phyloP scores from a whole-genome alignment of 2,113 vertebrate genomes.

The Emydocephalus ijimae region DNA sequence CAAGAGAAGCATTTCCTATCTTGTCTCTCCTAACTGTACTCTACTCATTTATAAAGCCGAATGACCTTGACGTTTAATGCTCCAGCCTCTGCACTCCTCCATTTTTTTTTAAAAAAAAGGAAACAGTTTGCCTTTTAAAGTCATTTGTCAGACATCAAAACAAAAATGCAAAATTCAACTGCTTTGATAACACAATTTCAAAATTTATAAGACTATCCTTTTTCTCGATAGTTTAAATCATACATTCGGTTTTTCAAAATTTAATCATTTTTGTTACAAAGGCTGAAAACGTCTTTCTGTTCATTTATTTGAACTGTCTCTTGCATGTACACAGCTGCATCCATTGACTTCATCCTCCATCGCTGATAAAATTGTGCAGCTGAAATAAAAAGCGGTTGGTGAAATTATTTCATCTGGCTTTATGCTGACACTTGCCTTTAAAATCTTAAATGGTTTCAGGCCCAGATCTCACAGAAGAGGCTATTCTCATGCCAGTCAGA shows the following conservation, averaged over 20 bases:
- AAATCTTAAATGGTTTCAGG: neutral
- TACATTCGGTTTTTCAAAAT: neutral
- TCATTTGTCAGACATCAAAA: constrained; percentile 55
- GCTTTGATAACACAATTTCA: constrained; percentile 40
- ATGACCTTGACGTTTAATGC: constrained; percentile 50
- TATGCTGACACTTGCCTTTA: neutral
- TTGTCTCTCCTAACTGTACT: constrained; percentile 32
- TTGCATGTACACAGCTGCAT: neutral
- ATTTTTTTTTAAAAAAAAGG: constrained; percentile 33
- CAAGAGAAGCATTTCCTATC: constrained; percentile 33
- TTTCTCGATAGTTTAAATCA: neutral
- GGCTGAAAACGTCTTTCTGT: neutral
- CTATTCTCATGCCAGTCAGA: neutral
- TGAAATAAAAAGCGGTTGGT: neutral
- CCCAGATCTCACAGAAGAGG: neutral
- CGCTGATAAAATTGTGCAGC: neutral
- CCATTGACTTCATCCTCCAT: neutral
- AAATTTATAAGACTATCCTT: neutral
- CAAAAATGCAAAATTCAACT: constrained; percentile 55
- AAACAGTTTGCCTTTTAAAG: constrained; percentile 43
- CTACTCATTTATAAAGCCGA: constrained; percentile 47
- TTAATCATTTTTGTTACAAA: neutral
- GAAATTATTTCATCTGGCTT: neutral
- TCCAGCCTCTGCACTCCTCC: constrained; percentile 39
- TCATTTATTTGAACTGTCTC: neutral